Evolutionary conservation across 2,888 invertebrate species (phyloP).

Genomic region (Brachylomia viminalis): DNA sequence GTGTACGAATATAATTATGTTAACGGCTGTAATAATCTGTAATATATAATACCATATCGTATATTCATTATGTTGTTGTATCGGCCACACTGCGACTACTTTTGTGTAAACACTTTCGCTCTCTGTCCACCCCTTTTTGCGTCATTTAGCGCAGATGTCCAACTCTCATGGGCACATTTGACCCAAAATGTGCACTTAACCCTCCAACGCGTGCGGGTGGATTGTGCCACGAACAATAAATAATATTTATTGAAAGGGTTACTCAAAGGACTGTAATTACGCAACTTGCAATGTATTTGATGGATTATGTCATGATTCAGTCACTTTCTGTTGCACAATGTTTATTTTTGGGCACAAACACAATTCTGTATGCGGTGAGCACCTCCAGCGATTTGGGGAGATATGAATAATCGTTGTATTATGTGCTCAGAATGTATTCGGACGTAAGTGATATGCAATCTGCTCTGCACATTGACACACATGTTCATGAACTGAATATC

Average conservation of each 20-base stretch:
- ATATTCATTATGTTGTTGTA: conserved; percentile 43
- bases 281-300: conserved; percentile 74
- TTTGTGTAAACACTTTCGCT: conserved; percentile 69
- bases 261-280: conserved; percentile 76
- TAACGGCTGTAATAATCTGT: conserved; percentile 8
- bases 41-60: conserved; percentile 8
- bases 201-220: conserved; percentile 73
- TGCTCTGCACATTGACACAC: conserved; percentile 38
- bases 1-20: conserved; percentile 1
- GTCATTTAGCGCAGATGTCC: conserved; percentile 78
- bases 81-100: conserved; percentile 36
- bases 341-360: conserved; percentile 61
- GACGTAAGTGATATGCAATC: conserved; percentile 51
- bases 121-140: conserved; percentile 71
- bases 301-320: conserved; percentile 70
- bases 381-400: conserved; percentile 50
- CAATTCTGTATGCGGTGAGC: conserved; percentile 58
- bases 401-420: conserved; percentile 64
- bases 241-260: conserved; percentile 75
- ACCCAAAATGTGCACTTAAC: conserved; percentile 70
- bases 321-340: conserved; percentile 65
- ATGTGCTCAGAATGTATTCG: conserved; percentile 50
- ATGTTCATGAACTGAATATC: conserved; percentile 47
- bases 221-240: conserved; percentile 69
- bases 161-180: conserved; percentile 68